Base-by-base conservation (phyloP, 2,888 invertebrate genomes). In the Lepidochrysops patricia region DNA sequence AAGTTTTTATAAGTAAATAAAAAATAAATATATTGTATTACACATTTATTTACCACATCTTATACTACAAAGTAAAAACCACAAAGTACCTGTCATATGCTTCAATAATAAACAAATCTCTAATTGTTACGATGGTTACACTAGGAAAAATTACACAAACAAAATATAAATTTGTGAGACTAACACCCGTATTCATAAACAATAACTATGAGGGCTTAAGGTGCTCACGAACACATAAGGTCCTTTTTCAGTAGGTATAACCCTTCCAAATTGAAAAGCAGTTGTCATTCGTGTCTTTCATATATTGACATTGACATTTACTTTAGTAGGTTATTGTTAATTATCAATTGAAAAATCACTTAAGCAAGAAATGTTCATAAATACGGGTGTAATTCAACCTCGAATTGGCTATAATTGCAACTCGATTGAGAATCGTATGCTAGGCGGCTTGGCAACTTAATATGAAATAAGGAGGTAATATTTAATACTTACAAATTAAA, bases 41-140 rank as follows among this genome's bases (percentile, higher is more conserved):
- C 73, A 75, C 72, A 72, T 78, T 80, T 79, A 81, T 77, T 79
- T 79, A 79, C 75, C 80, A 58, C 60, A 61, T 60, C 61, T 61
- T 52, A 57, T 57, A 49, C 58, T 57, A 60, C 62, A 57, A 52
- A 62, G 62, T 57, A 64, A 61, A 49, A 49, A 61, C 27, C 57
- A 61, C 60, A 52, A 26, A 13, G n/a, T 58, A 43, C 29, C 13
- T 34, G 49, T 58, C 29, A 49, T 49, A 58, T 49, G 19, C 25
- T 57, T 49, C 19, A 49, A 49, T 50, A 58, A 34, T 58, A 50
- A 32, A 54, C 32, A 19, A 54, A 54, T 54, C 54, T 54, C 54
- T 32, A 37, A 37, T n/a, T n/a, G n/a, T n/a, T n/a, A n/a, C n/a
- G n/a, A 34, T 12, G 15, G 34, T 56, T 13, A 7, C 43, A 43